Base-by-base conservation (phyloP, 2,113 vertebrate genomes). In the Morone chrysops region DNA sequence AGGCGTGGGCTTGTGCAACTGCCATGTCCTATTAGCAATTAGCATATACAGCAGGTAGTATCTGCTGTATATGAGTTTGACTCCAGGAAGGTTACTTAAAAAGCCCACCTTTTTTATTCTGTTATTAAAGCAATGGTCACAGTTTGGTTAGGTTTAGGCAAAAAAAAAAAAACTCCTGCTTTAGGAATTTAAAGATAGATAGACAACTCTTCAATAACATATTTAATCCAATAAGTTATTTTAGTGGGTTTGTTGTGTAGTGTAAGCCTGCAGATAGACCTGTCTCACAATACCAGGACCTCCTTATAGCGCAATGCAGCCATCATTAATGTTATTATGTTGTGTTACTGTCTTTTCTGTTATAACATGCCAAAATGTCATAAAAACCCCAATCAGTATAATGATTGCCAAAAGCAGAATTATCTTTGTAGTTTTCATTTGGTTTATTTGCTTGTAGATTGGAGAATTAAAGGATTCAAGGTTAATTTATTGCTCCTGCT, bases 1-100 rank as follows among this genome's bases (percentile, higher is more conserved):
- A 87, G 87, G 91, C 12, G 60, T 61, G 14, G 63, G 36, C 57
- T 31, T 54, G 47, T 68, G 47, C 4, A 81, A 41, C 60, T 41
- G 51, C 38, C 40, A 18, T 10, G 38, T 70, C 54, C 72, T 61
- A 47, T 85, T 76, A 57, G 25, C 69, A 45, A 79, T 83, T 76
- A 78, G 72, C 65, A 20, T 22, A 45, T 14, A 43, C 20, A 60
- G 40, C 38, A 62, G 16, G 11, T 47, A 13, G 60, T 83, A 70
- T 75, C 57, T 83, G 65, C 38, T 16, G 25, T 47, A 25, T 25
- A 25, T 12, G 62, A 69, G 69, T 78, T 43, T 71, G 12, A 60
- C 43, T 66, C 48, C 13, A 65, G 9, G 36, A 40, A 18, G 20
- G 14, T 16, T 20, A n/a, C 43, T 47, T 14, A 13, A 40, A 48